Evolutionary conservation across 2,113 vertebrate genomes (phyloP).

Genomic region (Aptenodytes patagonicus): DNA sequence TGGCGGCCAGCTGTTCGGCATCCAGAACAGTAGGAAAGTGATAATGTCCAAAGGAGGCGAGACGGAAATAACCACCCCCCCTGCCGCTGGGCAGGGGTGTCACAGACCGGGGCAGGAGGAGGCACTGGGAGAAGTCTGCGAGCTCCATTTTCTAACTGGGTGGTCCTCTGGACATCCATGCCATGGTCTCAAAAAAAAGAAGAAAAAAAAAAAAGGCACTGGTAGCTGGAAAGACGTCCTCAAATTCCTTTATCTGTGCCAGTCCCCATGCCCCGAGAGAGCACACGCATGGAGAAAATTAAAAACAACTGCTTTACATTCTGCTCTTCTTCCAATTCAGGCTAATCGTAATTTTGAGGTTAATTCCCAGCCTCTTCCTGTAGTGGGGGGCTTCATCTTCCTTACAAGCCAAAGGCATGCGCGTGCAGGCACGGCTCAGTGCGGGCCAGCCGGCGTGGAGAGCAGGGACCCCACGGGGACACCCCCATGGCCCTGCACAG

Average conservation of each 20-base stretch:
- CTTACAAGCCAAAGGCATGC: not conserved
- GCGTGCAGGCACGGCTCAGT: accelerated
- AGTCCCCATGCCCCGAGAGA: slow-evolving; percentile 29
- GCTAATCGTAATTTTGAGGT: not conserved
- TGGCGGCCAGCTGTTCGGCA: not conserved
- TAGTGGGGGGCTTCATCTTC: not conserved
- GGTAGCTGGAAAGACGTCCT: slow-evolving; percentile 16
- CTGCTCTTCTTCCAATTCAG: slow-evolving; percentile 39
- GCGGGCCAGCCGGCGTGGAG: accelerated
- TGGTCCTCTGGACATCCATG: slow-evolving; percentile 53
- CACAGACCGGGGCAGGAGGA: accelerated
- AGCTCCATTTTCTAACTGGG: slow-evolving; percentile 21
- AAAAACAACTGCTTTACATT: slow-evolving; percentile 34
- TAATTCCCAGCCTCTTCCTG: slow-evolving; percentile 3
- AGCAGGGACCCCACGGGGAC: accelerated
- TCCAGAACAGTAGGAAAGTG: slow-evolving; percentile 22
- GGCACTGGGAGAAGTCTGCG: not conserved
- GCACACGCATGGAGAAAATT: slow-evolving; percentile 27
- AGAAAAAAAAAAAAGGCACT: not conserved
- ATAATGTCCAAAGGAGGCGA: not conserved
- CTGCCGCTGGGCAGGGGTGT: not conserved
- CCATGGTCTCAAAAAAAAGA: not conserved
- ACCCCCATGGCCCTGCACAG: accelerated
- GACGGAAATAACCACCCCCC: not conserved
- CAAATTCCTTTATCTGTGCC: slow-evolving; percentile 55